These are phyloP conservation scores for Tyrannus savana DNA, from an alignment of 2,113 vertebrate genomes.

Conservation along the genomic window DNA sequence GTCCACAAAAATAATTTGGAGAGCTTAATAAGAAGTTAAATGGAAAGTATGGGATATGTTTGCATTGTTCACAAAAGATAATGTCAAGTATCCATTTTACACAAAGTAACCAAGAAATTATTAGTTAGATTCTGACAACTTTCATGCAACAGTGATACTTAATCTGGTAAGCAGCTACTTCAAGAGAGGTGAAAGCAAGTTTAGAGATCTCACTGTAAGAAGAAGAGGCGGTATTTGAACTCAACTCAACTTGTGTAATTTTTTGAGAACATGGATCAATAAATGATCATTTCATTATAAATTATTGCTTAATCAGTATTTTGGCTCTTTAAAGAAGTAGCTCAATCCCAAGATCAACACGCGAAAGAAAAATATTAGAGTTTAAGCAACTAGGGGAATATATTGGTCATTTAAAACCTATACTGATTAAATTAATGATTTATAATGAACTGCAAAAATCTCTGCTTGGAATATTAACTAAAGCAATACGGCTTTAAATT, in stretches of 20 bases:
- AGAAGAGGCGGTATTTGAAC: neutral
- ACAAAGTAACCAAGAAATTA: neutral
- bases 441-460: neutral
- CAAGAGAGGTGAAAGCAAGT: neutral
- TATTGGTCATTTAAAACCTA: neutral
- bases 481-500: neutral
- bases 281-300: neutral
- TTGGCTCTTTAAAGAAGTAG: neutral
- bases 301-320: neutral
- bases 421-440: neutral
- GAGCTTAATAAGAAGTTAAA: neutral
- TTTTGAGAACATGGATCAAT: neutral
- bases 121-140: neutral
- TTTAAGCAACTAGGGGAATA: neutral
- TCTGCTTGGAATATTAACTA: neutral
- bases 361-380: neutral
- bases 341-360: neutral
- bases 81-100: neutral
- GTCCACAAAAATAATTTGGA: neutral
- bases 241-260: neutral
- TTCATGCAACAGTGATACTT: neutral
- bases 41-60: neutral
- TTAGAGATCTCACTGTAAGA: neutral
- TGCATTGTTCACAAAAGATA: neutral
- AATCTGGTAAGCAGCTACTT: neutral